A percentile compares a stretch with the other conserved stretches of the same genome.
phyloP scores from a whole-genome alignment of 2,113 vertebrate species.

The Stictonetta naevosa region DNA sequence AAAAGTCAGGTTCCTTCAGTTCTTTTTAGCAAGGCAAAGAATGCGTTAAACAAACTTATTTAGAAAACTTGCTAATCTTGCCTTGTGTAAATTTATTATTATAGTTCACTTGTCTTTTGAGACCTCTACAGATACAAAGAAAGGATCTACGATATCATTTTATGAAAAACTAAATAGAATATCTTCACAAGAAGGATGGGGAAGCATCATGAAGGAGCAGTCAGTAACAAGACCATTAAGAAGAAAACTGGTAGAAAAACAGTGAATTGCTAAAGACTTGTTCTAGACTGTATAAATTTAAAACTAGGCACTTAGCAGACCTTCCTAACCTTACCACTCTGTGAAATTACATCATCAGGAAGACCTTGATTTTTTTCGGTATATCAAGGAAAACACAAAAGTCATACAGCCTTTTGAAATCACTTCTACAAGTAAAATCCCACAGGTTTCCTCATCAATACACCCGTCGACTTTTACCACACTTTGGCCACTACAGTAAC shows the following conservation, averaged over 20 bases:
- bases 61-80: neutral
- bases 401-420: neutral
- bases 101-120: neutral
- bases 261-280: neutral
- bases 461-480: neutral
- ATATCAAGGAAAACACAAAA: neutral
- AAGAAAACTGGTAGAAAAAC: neutral
- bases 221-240: neutral
- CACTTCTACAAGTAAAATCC: neutral
- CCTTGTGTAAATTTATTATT: neutral
- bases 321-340: neutral
- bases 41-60: accelerated
- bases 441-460: neutral
- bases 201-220: neutral
- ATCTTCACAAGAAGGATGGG: neutral
- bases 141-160: neutral
- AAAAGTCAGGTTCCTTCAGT: neutral
- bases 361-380: neutral
- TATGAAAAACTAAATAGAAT: neutral
- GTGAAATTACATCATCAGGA: neutral
- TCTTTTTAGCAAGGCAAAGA: neutral
- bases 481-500: neutral
- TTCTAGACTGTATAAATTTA: neutral
- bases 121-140: neutral
- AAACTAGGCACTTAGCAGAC: neutral